Percentiles rank a stretch among this genome's conserved stretches.
Evolutionary conservation across 2,888 invertebrate species (phyloP).

Genomic region (Malachius bipustulatus): DNA sequence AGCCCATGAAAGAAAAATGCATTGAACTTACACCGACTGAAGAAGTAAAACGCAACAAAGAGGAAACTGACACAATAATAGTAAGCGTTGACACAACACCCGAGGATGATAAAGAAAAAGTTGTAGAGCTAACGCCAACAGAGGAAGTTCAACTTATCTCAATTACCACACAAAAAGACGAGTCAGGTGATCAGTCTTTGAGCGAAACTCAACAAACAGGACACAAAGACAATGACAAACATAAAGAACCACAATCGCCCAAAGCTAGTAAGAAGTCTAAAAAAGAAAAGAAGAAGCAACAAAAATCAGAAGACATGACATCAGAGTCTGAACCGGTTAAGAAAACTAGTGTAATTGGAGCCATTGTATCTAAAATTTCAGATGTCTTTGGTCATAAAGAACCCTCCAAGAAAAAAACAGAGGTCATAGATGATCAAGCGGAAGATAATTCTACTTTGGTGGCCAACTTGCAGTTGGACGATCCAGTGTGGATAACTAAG

Average conservation of each 20-base stretch:
- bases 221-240: too few relatives aligned
- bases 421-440: constrained; percentile 12
- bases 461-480: constrained; percentile 35
- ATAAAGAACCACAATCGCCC: too few relatives aligned
- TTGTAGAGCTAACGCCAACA: constrained; percentile 12
- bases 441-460: constrained; percentile 12
- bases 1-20: constrained; percentile 11
- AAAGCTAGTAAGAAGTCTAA: constrained; percentile 7
- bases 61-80: constrained; percentile 8
- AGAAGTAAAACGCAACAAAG: constrained; percentile 13
- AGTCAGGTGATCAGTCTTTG: too few relatives aligned
- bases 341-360: constrained; percentile 26
- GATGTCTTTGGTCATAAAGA: constrained; percentile 25
- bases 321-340: constrained; percentile 11
- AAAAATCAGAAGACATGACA: constrained; percentile 12
- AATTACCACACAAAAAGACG: constrained; percentile 9
- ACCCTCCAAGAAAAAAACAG: constrained; percentile 33
- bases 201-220: too few relatives aligned
- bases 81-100: constrained; percentile 11
- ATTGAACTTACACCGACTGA: constrained; percentile 15
- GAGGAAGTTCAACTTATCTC: constrained; percentile 13
- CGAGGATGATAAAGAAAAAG: constrained; percentile 3
- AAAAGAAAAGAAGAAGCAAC: constrained; percentile 8
- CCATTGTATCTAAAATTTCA: constrained; percentile 26
- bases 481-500: constrained; percentile 50